Conservation (phyloP, 2,888 invertebrate species). For the Drosophila tanythrix region DNA sequence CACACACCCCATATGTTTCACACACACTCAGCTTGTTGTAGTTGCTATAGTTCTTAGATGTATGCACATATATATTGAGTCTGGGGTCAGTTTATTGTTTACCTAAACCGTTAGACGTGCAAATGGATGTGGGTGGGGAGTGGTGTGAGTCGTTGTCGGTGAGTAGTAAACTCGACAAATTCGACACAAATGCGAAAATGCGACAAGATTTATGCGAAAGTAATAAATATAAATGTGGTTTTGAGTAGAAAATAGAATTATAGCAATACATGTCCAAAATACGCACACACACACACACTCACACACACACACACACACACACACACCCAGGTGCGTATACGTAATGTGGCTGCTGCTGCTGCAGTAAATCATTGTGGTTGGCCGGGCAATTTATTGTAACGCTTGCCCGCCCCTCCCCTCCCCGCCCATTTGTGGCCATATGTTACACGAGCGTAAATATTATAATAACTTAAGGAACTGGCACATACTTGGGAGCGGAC, state of each 20-base stretch:
- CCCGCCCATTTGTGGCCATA: conserved; percentile 53
- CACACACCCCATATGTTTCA: conserved; percentile 57
- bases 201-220: conserved; percentile 80
- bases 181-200: conserved; percentile 81
- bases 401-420: conserved; percentile 9
- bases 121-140: conserved; percentile 28
- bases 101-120: conserved; percentile 68
- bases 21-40: conserved; percentile 34
- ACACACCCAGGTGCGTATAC: conserved; percentile 70
- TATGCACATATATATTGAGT: conserved; percentile 2
- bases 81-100: conserved; percentile 73
- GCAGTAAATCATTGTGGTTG: conserved; percentile 78
- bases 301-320: conserved; percentile 10
- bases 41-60: conserved; percentile 18
- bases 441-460: conserved; percentile 75
- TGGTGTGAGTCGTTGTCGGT: conserved; percentile 7
- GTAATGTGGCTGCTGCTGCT: conserved; percentile 40
- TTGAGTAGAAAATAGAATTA: conserved; percentile 80
- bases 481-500: conserved; percentile 60
- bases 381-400: conserved; percentile 72
- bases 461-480: conserved; percentile 78
- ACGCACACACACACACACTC: conserved; percentile 15
- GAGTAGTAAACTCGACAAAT: conserved; percentile 75
- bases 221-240: conserved; percentile 80
- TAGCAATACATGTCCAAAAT: conserved; percentile 62